Base-by-base conservation (phyloP, 2,797 vertebrate genomes). In the Galaxias olidus region DNA sequence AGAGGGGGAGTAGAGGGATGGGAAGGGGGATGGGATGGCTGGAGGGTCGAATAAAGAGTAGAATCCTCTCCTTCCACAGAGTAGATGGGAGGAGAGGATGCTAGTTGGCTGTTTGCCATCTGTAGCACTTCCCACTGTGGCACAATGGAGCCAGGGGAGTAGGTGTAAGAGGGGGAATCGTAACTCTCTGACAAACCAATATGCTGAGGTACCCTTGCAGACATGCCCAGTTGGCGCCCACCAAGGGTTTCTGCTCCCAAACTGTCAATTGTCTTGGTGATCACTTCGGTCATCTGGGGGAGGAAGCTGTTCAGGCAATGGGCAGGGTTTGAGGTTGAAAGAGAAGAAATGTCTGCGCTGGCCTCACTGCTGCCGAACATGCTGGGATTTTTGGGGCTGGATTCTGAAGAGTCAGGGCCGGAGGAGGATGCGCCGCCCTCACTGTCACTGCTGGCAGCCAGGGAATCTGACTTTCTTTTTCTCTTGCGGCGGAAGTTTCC, bases 401-500 rank as follows among this genome's bases (percentile, higher is more conserved):
- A 93, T 80, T 0, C 90, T 59, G 76, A 90, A 64, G 20, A 80
- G 10, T 83, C 77, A 7, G 80, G 71, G 64, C 63, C 73, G 1
- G 63, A 74, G 41, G 71, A 70, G 14, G 64, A 63, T 11, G 14
- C 15, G 2, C 48, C 50, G 75, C 70, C 60, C 73, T 62, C 53
- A 10, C 66, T 59, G 19, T 87, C 53, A 10, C 66, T 59, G 19
- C 86, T 76, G n/a, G 75, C 83, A 30, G 50, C 30, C 46, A 57
- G 13, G 0, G 72, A 46, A 1, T 95, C 94, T 0, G 91, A 90
- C 83, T 96, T 98, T 75, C 94, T 96, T 89, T 98, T 98, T 72
- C 96, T 93, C 86, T 94, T 98, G 70, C 95, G 91, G 55, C 97
- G 93, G 78, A 98, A 98, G 87, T 98, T 98, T 66, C 96, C 96